Evolutionary conservation across 1,140 invertebrate species (phyloP).

Genomic region (Drosophila trapezifrons): DNA sequence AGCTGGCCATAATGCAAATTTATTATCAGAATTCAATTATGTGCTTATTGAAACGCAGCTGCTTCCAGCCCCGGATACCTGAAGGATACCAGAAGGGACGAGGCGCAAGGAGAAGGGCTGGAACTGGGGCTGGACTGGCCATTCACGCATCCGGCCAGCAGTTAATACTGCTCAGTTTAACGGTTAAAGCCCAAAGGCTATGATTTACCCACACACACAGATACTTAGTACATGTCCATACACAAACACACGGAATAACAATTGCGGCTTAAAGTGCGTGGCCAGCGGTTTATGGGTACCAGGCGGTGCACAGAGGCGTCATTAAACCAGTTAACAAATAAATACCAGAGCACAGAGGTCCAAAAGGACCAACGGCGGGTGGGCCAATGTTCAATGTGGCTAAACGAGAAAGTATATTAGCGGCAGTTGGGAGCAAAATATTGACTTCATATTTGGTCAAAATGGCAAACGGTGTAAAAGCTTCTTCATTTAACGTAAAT

Average conservation of each 20-base stretch:
- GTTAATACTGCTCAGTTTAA: conserved; percentile 79
- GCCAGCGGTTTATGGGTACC: conserved; percentile 64
- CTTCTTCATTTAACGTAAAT: conserved; percentile 1
- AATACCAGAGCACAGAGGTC: conserved; percentile 63
- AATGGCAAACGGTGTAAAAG: conserved; percentile 6
- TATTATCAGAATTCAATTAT: conserved; percentile 83
- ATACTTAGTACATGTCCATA: conserved; percentile 21
- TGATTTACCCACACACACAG: conserved; percentile 62
- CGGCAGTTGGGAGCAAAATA: conserved; percentile 1
- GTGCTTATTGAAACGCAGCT: conserved; percentile 83
- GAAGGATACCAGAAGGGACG: conserved; percentile 12
- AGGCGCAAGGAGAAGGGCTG: not conserved
- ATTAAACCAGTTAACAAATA: conserved; percentile 83
- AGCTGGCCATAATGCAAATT: conserved; percentile 79
- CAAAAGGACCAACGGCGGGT: conserved; percentile 12
- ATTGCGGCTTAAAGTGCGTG: conserved; percentile 75
- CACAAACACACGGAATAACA: conserved; percentile 48
- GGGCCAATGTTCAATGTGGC: conserved; percentile 27
- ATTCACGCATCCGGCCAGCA: conserved; percentile 61
- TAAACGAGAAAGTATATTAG: conserved; percentile 11
- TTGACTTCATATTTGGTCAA: conserved; percentile 25
- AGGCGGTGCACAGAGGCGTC: conserved; percentile 62
- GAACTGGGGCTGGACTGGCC: conserved; percentile 37
- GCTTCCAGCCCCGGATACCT: conserved; percentile 56
- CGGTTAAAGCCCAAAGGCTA: conserved; percentile 80